Evolutionary conservation across 2,797 vertebrate genomes (phyloP).

Genomic region (Notoglanidium macrostoma): DNA sequence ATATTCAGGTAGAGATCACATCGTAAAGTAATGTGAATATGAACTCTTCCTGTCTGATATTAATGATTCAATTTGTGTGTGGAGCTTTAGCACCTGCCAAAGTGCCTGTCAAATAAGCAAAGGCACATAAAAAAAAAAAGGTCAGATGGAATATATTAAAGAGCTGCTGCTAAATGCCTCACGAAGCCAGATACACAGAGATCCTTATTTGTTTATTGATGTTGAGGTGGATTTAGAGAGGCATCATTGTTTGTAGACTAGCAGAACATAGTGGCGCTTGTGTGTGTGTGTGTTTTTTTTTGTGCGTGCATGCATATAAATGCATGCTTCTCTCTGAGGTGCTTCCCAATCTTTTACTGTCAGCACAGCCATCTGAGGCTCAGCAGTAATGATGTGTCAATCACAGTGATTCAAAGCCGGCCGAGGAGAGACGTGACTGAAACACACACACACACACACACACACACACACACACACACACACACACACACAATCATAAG

Average conservation of each 20-base stretch:
- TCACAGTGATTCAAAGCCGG: conserved; percentile 31
- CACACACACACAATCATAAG: not conserved
- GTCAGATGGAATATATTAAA: not conserved
- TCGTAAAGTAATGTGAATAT: not conserved
- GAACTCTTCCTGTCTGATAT: not conserved
- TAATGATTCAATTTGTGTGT: not conserved
- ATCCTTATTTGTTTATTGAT: conserved; percentile 7
- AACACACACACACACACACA: conserved; percentile 7
- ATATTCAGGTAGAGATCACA: not conserved
- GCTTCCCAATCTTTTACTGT: conserved; percentile 28
- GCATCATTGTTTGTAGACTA: conserved; percentile 4
- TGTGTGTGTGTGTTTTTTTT: not conserved
- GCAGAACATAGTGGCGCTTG: not conserved
- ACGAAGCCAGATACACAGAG: not conserved
- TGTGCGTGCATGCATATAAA: not conserved
- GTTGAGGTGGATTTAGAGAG: conserved; percentile 12
- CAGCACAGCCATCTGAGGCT: conserved; percentile 38
- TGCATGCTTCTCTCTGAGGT: conserved; percentile 35
- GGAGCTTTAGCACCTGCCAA: not conserved
- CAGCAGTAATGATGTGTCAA: conserved; percentile 32
- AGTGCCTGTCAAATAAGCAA: not conserved
- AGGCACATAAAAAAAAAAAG: too few relatives aligned
- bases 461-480: conserved; percentile 16
- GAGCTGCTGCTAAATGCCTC: not conserved
- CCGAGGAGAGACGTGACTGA: not conserved